These are phyloP conservation scores for Eciton burchellii DNA, from an alignment of 1,140 invertebrate genomes.

Conservation along the genomic window DNA sequence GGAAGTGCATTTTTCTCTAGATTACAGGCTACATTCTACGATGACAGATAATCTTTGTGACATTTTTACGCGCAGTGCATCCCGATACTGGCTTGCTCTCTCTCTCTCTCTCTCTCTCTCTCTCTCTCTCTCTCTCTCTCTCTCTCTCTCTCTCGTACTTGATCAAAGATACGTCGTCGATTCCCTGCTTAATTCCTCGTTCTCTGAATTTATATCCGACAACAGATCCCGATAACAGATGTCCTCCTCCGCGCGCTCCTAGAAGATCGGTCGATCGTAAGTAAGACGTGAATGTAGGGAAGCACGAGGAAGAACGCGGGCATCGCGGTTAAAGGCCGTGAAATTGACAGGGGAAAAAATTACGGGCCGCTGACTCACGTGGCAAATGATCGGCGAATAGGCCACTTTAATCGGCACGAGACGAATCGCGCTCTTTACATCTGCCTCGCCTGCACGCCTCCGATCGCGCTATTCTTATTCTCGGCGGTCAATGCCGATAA, in stretches of 20 bases:
- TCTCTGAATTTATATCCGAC: too few relatives aligned
- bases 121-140: too few relatives aligned
- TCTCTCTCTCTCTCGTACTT: too few relatives aligned
- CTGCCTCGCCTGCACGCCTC: neutral
- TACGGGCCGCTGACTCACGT: constrained; percentile 28
- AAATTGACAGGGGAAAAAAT: constrained; percentile 21
- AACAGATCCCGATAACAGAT: too few relatives aligned
- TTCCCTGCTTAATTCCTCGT: too few relatives aligned
- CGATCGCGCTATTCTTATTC: constrained; percentile 19
- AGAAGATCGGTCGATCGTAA: neutral
- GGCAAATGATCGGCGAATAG: constrained; percentile 34
- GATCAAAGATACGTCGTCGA: too few relatives aligned
- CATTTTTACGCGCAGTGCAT: too few relatives aligned
- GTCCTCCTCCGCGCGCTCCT: too few relatives aligned
- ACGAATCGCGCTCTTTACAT: constrained; percentile 21
- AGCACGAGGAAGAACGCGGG: neutral
- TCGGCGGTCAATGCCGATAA: constrained; percentile 22
- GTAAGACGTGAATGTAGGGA: constrained; percentile 6
- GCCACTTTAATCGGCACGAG: constrained; percentile 21
- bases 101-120: too few relatives aligned
- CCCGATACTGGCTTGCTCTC: too few relatives aligned
- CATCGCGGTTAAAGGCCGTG: constrained; percentile 21
- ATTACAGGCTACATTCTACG: neutral
- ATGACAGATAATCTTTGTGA: neutral
- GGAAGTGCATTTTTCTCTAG: too few relatives aligned